Evolutionary conservation across 2,113 vertebrate species (phyloP), one percentile per base, ranked within the genome.

Genomic region (Nymphicus hollandicus): DNA sequence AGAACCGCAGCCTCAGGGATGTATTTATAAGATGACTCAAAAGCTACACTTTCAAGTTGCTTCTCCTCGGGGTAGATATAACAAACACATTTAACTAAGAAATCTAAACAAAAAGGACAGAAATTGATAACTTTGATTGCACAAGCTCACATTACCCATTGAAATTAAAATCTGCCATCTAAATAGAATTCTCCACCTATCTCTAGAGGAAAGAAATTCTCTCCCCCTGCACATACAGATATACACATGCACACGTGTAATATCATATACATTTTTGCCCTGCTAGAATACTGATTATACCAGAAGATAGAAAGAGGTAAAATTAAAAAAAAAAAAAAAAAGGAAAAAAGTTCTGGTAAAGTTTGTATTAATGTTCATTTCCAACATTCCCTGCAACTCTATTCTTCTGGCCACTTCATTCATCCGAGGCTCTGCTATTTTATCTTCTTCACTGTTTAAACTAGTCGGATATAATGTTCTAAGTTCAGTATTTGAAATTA

Each of bases 21-120:
- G 93, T 93, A 95, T 98, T 97, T 97, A 93, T 97, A 97, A 98
- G 96, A 95, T 97, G 95, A 95, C 94, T 93, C 94, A 79, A 97
- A 98, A 98, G 97, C 96, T 96, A 95, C 94, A 96, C 97, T 98
- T 98, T 94, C 97, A 97, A 97, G 96, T 96, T 97, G 90, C 94
- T 95, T 94, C 89, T 98, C 97, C 96, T 97, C 95, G 69, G 89
- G 96, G 96, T 94, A 96, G 81, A 95, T 95, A 95, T 92, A 97
- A 96, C 95, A 97, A 95, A 97, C 93, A 97, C 89, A 88, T 96
- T 98, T 97, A 97, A 96, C 94, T 93, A 91, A 97, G 95, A 94
- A 97, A 95, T 88, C 93, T 94, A 97, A 96, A 97, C 93, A 97
- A 97, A 95, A 96, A 88, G 79, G 92, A 87, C 84, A 96, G 91